These are phyloP conservation scores for Schizotus pectinicornis DNA, from an alignment of 2,888 invertebrate species.

Conservation along the genomic window DNA sequence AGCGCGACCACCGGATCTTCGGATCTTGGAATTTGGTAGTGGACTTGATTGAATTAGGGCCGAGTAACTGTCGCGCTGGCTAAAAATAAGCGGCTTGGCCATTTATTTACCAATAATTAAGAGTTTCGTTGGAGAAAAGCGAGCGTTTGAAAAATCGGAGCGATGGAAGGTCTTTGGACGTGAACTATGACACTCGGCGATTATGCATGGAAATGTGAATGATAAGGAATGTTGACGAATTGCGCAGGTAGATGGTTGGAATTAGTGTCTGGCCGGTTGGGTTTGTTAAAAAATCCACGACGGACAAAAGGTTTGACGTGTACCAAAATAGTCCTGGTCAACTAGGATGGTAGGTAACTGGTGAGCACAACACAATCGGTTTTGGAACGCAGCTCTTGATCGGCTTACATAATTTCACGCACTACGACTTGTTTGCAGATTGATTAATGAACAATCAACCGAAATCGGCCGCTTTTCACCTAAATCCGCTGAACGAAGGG, in stretches of 20 bases:
- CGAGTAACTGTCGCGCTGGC: no score
- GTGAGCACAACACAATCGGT: slow-evolving; percentile 10
- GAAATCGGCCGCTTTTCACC: slow-evolving; percentile 8
- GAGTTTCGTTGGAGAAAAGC: not conserved
- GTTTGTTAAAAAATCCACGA: slow-evolving; percentile 8
- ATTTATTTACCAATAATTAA: slow-evolving; percentile 1
- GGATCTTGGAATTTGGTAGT: no score
- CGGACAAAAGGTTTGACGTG: slow-evolving; percentile 19
- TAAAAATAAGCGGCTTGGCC: no score
- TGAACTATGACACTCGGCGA: slow-evolving; percentile 35
- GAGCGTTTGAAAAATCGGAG: slow-evolving; percentile 9
- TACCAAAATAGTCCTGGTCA: slow-evolving; percentile 24
- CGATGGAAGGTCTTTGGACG: slow-evolving; percentile 19
- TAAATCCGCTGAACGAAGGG: slow-evolving; percentile 19
- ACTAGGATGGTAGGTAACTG: slow-evolving; percentile 17
- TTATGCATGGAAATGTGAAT: slow-evolving; percentile 22
- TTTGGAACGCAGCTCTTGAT: not conserved
- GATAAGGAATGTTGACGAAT: slow-evolving; percentile 23
- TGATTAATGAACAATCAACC: not conserved
- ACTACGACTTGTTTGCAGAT: no score
- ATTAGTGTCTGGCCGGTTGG: slow-evolving; percentile 13
- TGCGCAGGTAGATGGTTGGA: slow-evolving; percentile 21
- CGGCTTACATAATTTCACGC: slow-evolving; percentile 12
- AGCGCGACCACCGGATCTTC: not conserved
- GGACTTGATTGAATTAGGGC: no score